Evolutionary conservation across 2,797 vertebrate genomes (phyloP), one percentile per base, ranked within the genome.

Genomic region (Myotis pilosus): DNA sequence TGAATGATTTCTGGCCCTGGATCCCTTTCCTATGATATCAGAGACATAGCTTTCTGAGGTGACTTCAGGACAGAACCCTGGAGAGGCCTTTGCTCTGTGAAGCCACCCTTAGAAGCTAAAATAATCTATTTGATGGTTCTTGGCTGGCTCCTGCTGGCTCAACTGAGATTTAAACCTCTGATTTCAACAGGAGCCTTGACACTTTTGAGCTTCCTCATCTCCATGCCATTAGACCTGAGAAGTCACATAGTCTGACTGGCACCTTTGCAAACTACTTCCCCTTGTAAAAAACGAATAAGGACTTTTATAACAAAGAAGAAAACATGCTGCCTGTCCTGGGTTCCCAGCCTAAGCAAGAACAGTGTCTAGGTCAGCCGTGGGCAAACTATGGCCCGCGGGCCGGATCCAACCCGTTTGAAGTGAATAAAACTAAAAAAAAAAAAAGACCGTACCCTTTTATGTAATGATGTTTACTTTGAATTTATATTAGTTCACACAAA

Each of bases 11-110:
- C 55, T 12, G 12, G 1, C 23, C 51, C 49, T 64, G 33, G 19
- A 13, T 78, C 22, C 7, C 30, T 89, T 84, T 92, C 69, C 55
- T 87, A 13, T 85, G 30, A 83, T 23, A 23, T 87, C 80, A 89
- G 60, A 89, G 53, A 89, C 38, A 69, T 9, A n/a, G 15, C 82
- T 91, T 75, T 64, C 62, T 53, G 62, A 94, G 68, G 55, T 76
- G 30, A 92, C n/a, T 84, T 89, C 25, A 89, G 80, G 80, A 76
- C 71, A 76, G 66, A 90, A 33, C 10, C 60, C 76, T 82, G 33
- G n/a, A 68, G 66, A 94, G 22, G 13, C 10, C 44, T 6, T 89
- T 69, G 7, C 51, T 92, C 72, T 60, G 8, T 20, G 82, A 55
- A 80, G 38, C 16, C 69, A 88, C 68, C 49, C 41, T 75, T 55